Evolutionary conservation across 1,140 invertebrate species (phyloP).

Genomic region (Magallana gigas): DNA sequence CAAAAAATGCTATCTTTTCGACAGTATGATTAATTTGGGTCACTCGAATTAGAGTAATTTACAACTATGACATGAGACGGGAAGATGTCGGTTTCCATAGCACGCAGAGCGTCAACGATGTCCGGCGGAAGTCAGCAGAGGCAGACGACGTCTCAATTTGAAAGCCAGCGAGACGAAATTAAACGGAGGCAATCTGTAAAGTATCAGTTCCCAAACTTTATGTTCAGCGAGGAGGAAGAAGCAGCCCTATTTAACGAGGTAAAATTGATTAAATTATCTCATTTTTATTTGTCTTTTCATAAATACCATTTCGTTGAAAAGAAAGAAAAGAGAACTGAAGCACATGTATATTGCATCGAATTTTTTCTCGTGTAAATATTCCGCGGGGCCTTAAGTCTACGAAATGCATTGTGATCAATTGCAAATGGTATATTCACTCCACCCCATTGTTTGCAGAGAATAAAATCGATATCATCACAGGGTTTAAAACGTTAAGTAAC

Average conservation of each 20-base stretch:
- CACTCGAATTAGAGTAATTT: background rate
- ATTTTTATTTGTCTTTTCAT: no score
- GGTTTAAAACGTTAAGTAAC: constrained; percentile 29
- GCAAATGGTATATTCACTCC: background rate
- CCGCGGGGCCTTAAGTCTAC: background rate
- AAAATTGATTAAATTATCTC: background rate
- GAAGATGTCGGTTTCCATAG: constrained; percentile 22
- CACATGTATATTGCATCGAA: background rate
- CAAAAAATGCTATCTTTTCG: no score
- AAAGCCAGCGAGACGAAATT: constrained; percentile 17
- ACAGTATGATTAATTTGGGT: background rate
- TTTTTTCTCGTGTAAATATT: background rate
- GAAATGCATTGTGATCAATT: background rate
- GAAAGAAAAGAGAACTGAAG: background rate
- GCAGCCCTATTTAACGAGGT: constrained; percentile 24
- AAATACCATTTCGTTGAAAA: no score
- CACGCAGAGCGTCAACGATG: constrained; percentile 31
- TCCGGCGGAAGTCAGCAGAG: constrained; percentile 3
- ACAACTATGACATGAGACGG: constrained; percentile 7
- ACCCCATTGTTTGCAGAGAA: background rate
- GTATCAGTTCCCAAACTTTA: constrained; percentile 38
- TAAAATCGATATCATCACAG: constrained; percentile 28
- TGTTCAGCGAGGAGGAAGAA: constrained; percentile 31
- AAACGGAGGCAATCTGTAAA: constrained; percentile 41
- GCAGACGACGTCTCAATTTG: constrained; percentile 4